A percentile compares a stretch with the other conserved stretches of the same genome.
Evolutionary conservation across 2,888 invertebrate species (phyloP).

Genomic region (Ferrisia virgata): DNA sequence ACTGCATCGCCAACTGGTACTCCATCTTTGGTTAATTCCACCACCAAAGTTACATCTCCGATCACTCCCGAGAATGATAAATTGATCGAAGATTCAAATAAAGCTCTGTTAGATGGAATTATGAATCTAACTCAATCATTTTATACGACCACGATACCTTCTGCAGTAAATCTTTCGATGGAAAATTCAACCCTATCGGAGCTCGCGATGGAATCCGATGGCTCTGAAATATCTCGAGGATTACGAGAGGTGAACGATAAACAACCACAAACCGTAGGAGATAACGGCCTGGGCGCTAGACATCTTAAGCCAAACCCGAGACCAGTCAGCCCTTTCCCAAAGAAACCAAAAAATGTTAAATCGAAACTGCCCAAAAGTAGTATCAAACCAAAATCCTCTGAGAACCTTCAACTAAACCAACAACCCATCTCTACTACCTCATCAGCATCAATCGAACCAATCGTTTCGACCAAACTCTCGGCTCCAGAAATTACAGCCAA

Average conservation of each 20-base stretch:
- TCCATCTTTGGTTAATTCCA: neutral
- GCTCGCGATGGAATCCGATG: neutral
- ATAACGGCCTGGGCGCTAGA: neutral
- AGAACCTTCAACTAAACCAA: neutral
- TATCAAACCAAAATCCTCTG: neutral
- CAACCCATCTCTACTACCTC: neutral
- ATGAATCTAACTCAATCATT: neutral
- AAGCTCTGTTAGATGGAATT: neutral
- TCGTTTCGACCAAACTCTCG: neutral
- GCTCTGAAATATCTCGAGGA: neutral
- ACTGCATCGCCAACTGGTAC: neutral
- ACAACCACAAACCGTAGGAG: neutral
- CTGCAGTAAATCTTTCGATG: neutral
- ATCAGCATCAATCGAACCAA: neutral
- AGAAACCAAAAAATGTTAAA: neutral
- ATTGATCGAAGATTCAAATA: neutral
- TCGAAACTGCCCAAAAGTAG: neutral
- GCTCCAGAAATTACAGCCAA: neutral
- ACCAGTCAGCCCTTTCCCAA: slow-evolving; percentile 9
- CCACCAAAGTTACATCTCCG: neutral
- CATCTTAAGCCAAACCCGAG: neutral
- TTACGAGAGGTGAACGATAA: neutral
- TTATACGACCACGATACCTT: neutral
- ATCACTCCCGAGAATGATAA: neutral
- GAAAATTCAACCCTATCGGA: neutral